phyloP scores from a whole-genome alignment of 2,113 vertebrate genomes.

The Chionodraco myersi region DNA sequence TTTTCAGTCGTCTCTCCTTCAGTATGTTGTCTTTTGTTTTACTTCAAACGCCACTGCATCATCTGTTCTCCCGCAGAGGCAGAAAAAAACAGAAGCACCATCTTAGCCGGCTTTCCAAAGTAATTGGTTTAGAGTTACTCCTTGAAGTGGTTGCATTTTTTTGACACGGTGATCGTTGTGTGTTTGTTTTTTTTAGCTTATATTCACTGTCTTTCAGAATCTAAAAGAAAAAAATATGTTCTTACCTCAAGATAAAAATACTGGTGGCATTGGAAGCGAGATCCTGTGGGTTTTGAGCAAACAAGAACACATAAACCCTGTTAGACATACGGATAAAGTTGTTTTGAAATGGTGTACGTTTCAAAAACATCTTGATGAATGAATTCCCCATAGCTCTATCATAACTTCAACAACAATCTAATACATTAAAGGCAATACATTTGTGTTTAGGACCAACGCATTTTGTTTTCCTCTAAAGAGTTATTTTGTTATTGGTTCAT shows the following conservation, averaged over 20 bases:
- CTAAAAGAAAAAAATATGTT: background rate
- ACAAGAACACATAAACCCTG: background rate
- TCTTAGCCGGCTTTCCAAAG: slow-evolving; percentile 44
- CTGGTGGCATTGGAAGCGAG: background rate
- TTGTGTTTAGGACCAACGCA: background rate
- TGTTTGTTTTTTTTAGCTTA: slow-evolving; percentile 8
- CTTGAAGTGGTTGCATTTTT: slow-evolving; percentile 44
- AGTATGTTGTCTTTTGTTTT: slow-evolving; percentile 60
- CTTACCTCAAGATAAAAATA: slow-evolving; percentile 2
- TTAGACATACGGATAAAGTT: background rate
- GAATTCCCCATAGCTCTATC: background rate
- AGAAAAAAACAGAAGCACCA: slow-evolving; percentile 55
- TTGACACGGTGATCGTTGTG: slow-evolving; percentile 20
- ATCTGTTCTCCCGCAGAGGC: slow-evolving; percentile 30
- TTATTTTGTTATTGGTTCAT: background rate
- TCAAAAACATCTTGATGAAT: background rate
- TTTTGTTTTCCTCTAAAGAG: too few relatives aligned
- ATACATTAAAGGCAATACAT: background rate
- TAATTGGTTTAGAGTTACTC: slow-evolving; percentile 68
- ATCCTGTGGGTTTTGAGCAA: slow-evolving; percentile 5
- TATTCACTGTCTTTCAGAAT: slow-evolving; percentile 16
- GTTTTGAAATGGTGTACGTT: background rate
- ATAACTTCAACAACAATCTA: background rate
- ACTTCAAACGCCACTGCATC: slow-evolving; percentile 63
- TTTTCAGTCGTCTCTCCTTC: slow-evolving; percentile 32